A percentile compares a stretch with the other conserved stretches of the same genome.
These are phyloP conservation scores for Lutjanus campechanus DNA, from an alignment of 2,797 vertebrate genomes.

Conservation along the genomic window DNA sequence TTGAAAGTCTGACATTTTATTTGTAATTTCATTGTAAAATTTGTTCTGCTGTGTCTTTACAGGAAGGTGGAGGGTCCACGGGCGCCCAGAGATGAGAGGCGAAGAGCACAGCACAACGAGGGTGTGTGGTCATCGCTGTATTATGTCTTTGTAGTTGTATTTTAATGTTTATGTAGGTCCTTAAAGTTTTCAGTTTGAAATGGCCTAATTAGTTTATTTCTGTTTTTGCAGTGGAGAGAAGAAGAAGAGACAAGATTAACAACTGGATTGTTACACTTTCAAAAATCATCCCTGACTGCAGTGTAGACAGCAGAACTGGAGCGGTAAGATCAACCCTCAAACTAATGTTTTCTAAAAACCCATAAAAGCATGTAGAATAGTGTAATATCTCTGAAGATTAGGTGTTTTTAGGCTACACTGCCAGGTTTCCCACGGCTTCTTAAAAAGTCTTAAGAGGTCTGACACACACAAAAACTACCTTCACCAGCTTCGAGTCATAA, in stretches of 20 bases:
- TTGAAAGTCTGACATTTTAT: background rate
- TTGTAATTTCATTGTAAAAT: background rate
- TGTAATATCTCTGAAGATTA: background rate
- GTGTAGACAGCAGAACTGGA: slow-evolving; percentile 90
- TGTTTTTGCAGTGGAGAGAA: slow-evolving; percentile 89
- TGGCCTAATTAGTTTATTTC: background rate
- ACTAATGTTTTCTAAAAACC: background rate
- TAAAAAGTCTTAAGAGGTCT: too few species aligned
- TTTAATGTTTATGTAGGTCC: background rate
- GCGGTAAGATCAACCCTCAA: slow-evolving; percentile 80
- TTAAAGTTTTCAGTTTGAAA: background rate
- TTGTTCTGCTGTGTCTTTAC: slow-evolving; percentile 43
- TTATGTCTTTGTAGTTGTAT: background rate
- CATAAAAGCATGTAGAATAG: rapidly evolving
- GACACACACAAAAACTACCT: too few species aligned
- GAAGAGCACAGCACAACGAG: slow-evolving; percentile 95
- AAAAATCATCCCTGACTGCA: slow-evolving; percentile 95
- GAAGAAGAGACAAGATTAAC: slow-evolving; percentile 95
- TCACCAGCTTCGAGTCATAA: too few species aligned
- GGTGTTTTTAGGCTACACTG: background rate
- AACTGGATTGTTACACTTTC: slow-evolving; percentile 96
- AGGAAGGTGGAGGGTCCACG: slow-evolving; percentile 94
- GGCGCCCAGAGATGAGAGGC: slow-evolving; percentile 92
- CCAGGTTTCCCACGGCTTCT: too few species aligned
- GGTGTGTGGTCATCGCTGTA: slow-evolving; percentile 70